Conservation (phyloP, 2,888 invertebrate genomes). For the Linnaemya vulpina region DNA sequence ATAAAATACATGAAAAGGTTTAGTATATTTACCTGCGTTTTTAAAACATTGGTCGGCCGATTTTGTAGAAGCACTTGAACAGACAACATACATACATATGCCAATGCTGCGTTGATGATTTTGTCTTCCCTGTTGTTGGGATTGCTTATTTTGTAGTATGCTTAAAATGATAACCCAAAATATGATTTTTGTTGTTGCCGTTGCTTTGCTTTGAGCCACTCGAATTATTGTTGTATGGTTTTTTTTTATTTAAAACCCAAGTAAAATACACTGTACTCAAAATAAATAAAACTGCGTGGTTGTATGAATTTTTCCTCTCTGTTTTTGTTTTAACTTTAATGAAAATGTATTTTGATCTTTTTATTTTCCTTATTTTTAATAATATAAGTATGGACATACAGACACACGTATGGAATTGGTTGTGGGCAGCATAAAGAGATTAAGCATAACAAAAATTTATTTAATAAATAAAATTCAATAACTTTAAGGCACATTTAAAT, state of each 20-base stretch:
- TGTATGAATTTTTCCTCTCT: conserved; percentile 59
- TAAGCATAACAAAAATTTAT: conserved; percentile 8
- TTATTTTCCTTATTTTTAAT: conserved; percentile 23
- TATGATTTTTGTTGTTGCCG: conserved; percentile 36
- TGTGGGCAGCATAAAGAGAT: conserved; percentile 56
- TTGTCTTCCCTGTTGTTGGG: conserved; percentile 16
- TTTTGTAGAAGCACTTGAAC: conserved; percentile 54
- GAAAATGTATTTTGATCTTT: conserved; percentile 28
- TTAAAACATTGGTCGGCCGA: conserved; percentile 65
- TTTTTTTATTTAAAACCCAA: conserved; percentile 32
- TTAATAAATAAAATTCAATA: conserved; percentile 55
- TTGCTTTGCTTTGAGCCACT: conserved; percentile 38
- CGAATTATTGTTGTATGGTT: conserved; percentile 42
- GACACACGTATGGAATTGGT: not conserved
- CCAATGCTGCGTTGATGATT: conserved; percentile 44
- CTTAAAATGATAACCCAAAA: conserved; percentile 46
- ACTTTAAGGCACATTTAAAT: conserved; percentile 50
- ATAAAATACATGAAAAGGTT: conserved; percentile 24
- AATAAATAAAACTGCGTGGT: conserved; percentile 66
- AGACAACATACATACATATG: not conserved
- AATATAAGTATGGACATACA: conserved; percentile 8
- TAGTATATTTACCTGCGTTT: conserved; percentile 70
- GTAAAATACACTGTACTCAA: conserved; percentile 52
- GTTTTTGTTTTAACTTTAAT: conserved; percentile 40
- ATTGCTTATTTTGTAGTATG: conserved; percentile 42